Conservation (phyloP, 2,797 vertebrate species). For the Molothrus aeneus region DNA sequence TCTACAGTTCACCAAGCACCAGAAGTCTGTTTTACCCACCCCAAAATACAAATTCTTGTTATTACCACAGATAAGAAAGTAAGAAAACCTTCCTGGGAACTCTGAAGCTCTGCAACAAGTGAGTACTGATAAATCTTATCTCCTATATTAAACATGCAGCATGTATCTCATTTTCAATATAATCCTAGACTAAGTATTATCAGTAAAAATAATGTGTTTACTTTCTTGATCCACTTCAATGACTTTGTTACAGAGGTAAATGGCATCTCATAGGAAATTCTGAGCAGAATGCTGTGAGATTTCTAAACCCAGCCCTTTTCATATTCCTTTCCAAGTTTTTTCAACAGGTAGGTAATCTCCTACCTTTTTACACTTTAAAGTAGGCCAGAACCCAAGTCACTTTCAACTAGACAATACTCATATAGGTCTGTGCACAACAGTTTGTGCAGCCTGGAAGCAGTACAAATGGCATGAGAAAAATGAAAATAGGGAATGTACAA, state of each 20-base stretch:
- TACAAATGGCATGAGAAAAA: background rate
- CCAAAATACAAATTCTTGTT: background rate
- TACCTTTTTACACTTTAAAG: background rate
- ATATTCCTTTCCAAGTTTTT: background rate
- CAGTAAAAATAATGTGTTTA: background rate
- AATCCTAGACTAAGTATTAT: background rate
- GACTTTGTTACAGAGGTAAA: background rate
- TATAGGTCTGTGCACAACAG: background rate
- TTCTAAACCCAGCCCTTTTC: background rate
- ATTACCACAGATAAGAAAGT: background rate
- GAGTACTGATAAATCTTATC: background rate
- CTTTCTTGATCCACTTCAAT: background rate
- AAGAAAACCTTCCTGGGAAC: background rate
- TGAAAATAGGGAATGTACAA: background rate
- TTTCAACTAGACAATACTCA: background rate
- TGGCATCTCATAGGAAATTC: background rate
- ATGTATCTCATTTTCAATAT: background rate
- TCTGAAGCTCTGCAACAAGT: background rate
- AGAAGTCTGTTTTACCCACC: background rate
- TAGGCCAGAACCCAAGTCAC: background rate
- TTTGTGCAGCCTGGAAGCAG: background rate
- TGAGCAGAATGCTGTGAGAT: background rate
- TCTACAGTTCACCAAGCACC: background rate
- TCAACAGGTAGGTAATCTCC: background rate
- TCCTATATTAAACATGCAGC: background rate